Evolutionary conservation across 1,140 invertebrate genomes (phyloP), one percentile per base, ranked within the genome.

Genomic region (Pygmarrhopalites habei): DNA sequence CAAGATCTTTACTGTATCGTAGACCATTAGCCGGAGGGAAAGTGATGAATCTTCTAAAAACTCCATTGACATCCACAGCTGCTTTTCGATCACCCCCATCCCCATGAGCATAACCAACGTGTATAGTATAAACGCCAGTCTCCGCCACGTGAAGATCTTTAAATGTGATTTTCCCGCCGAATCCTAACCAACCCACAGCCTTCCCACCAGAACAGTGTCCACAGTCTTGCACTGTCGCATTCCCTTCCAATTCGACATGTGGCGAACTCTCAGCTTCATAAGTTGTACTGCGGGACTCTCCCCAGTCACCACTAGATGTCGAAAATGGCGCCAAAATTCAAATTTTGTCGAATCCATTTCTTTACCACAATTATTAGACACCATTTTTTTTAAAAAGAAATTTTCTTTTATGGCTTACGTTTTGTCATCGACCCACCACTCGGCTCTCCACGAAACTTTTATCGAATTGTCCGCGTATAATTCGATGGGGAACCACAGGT

Each of bases 401-500:
- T n/a, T n/a, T n/a, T n/a, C n/a, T n/a, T n/a, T n/a, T n/a, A n/a
- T n/a, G n/a, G n/a, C n/a, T n/a, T n/a, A n/a, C n/a, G 39, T 43
- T 2, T 44, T 25, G 10, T 23, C 2, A 28, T 46, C 57, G 25
- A 58, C 17, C 39, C 35, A 58, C 19, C n/a, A 58, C 23, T 58
- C 35, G 21, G 57, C 5, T 3, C 19, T 4, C 57, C 57, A 58
- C 14, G 39, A 23, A 25, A 58, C 44, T n/a, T 19, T 32, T 23
- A 58, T 58, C 7, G 32, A 19, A 29, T 46, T 58, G 57, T 58
- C 26, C 2, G 23, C 7, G 44, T 26, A 7, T 15, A 58, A 44
- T 21, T 58, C 19, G 25, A 58, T 58, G 12, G 57, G 57, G 14
- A 44, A 41, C 57, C 57, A 58, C 12, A 53, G 17, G n/a, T 46